Evolutionary conservation across 1,140 invertebrate species (phyloP).

Genomic region (Leptestheria dahalacensis): DNA sequence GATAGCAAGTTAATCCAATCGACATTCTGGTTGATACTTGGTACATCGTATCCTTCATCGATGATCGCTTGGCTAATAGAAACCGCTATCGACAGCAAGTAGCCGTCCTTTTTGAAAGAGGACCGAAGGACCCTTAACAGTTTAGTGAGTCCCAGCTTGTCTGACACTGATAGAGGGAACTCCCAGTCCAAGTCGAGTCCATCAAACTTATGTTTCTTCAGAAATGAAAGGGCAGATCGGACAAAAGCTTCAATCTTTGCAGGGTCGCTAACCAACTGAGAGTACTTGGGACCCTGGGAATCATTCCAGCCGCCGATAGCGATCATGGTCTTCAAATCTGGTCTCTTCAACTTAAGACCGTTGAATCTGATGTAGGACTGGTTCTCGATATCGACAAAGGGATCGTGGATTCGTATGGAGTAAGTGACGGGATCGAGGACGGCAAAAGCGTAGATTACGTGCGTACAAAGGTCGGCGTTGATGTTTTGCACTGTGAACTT

Average conservation of each 20-base stretch:
- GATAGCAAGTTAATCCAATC: constrained; percentile 21
- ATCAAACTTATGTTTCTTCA: constrained; percentile 28
- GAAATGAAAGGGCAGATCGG: constrained; percentile 23
- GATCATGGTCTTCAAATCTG: constrained; percentile 44
- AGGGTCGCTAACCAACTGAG: constrained; percentile 26
- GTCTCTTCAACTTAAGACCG: constrained; percentile 38
- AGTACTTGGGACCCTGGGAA: constrained; percentile 38
- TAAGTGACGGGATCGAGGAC: constrained; percentile 22
- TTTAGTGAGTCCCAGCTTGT: constrained; percentile 25
- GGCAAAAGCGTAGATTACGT: constrained; percentile 34
- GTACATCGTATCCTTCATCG: constrained; percentile 24
- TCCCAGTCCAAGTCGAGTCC: constrained; percentile 33
- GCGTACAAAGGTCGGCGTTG: constrained; percentile 31
- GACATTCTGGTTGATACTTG: constrained; percentile 18
- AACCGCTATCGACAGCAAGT: constrained; percentile 22
- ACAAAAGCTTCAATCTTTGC: constrained; percentile 24
- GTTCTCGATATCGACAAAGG: constrained; percentile 9
- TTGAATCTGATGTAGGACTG: constrained; percentile 30
- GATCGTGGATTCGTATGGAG: constrained; percentile 18
- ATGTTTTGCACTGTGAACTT: constrained; percentile 24
- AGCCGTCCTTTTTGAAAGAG: constrained; percentile 20
- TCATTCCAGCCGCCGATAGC: constrained; percentile 62
- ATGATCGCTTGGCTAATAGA: constrained; percentile 21
- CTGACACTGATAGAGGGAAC: constrained; percentile 24
- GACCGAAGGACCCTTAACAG: constrained; percentile 20